Base-by-base conservation (phyloP, 2,888 invertebrate species). In the Sarcophaga carnaria region DNA sequence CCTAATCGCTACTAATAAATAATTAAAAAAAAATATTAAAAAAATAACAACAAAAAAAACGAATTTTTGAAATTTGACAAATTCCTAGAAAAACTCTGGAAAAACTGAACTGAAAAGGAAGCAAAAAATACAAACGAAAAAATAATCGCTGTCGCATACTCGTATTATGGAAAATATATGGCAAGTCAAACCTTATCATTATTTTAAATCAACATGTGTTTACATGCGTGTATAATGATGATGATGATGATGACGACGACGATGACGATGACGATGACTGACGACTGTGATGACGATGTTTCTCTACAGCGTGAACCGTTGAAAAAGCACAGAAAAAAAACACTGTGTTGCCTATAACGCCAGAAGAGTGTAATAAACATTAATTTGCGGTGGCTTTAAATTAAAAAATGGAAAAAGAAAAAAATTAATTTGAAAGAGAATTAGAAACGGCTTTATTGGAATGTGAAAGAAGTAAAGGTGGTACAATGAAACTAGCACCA, bases 181-280 rank as follows among this genome's bases (percentile, higher is more conserved):
- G 54, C 2, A 64, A 66, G 25, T 27, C 20, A 20, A 47, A 49
- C 63, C 22, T 84, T 87, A 87, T 87, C 84, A 59, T 25, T 47
- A 25, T 17, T 64, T 72, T 12, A 69, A 84, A 87, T 87, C 81
- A 80, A 71, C 80, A 80, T 85, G 83, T 78, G 74, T 77, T 69
- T 54, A 62, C 77, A 77, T 80, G 83, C 76, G 81, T 79, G 17
- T 67, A 67, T 67, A 67, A 67, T 54, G 54, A 67, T 67, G 45
- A 67, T 45, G 45, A 54, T 17, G 17, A 14, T 14, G 49, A 49
- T 4, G 49, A 54, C 17, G 12, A 54, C 17, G 54, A 14, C 17
- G 54, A 54, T 14, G 49, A 49, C 14, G 49, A 54, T 54, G 12
- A 54, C 17, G 54, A 14, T 54, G 54, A 54, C 3, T 54, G 12